Conservation (phyloP, 2,113 vertebrate species). For the Bos indicus region DNA sequence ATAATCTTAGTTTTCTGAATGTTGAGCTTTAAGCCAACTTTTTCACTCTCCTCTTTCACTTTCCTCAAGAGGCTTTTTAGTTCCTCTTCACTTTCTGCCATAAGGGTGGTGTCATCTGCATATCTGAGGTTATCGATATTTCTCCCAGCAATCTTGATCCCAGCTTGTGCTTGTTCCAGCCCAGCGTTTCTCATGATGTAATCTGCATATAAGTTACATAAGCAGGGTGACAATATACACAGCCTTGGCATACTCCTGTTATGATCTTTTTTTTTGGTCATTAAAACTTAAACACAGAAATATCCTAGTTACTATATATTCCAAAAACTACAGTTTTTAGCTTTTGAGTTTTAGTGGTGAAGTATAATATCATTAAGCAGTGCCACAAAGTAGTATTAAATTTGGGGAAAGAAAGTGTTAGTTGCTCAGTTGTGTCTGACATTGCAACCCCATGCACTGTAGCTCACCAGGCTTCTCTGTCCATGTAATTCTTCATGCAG, state of each 20-base stretch:
- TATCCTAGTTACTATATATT: not conserved
- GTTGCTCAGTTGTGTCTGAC: not conserved
- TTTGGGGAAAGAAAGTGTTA: not conserved
- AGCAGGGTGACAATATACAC: too few species aligned
- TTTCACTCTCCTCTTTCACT: too few species aligned
- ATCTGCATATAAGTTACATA: too few species aligned
- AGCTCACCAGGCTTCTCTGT: not conserved
- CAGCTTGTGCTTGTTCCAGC: too few species aligned
- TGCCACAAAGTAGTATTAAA: not conserved
- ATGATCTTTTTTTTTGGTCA: not conserved
- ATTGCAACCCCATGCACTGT: not conserved
- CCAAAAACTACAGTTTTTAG: not conserved
- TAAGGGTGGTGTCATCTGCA: too few species aligned
- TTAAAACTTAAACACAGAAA: constrained; percentile 12
- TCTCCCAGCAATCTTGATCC: too few species aligned
- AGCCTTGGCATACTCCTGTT: not conserved
- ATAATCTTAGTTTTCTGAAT: too few species aligned
- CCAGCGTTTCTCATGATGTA: too few species aligned
- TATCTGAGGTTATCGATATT: too few species aligned
- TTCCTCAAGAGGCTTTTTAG: too few species aligned
- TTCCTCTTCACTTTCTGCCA: too few species aligned
- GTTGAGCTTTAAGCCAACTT: too few species aligned
- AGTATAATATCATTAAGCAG: not conserved
- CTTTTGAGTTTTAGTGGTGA: constrained; percentile 28
- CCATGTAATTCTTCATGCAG: not conserved